These are phyloP conservation scores for Rhynchotus rufescens DNA, from an alignment of 2,797 vertebrate genomes.

Conservation along the genomic window DNA sequence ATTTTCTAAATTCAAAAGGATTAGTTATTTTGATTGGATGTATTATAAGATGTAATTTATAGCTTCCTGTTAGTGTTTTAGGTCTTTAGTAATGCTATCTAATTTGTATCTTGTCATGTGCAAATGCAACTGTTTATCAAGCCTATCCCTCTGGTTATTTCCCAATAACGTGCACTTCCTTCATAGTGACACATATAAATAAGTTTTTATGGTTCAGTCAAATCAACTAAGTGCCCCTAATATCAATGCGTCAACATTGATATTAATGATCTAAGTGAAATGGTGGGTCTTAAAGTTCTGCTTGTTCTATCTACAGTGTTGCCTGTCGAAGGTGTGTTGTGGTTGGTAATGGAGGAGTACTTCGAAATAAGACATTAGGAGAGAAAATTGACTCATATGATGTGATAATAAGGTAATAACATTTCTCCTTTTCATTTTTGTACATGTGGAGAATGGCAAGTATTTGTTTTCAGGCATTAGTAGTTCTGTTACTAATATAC, in stretches of 20 bases:
- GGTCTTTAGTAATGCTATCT: background rate
- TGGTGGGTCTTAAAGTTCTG: background rate
- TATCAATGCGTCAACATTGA: background rate
- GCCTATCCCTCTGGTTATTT: background rate
- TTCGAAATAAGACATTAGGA: constrained; percentile 84
- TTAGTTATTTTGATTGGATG: background rate
- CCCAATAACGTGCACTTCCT: background rate
- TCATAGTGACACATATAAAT: background rate
- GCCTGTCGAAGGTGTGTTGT: constrained; percentile 82
- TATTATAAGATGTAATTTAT: background rate
- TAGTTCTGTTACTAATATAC: background rate
- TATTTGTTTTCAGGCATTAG: background rate
- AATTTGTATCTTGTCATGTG: background rate
- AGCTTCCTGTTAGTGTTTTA: background rate
- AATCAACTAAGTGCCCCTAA: background rate
- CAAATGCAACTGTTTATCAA: background rate
- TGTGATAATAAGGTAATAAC: constrained; percentile 83
- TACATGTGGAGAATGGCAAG: background rate
- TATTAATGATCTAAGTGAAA: background rate
- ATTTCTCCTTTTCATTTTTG: background rate
- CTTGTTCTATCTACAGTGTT: constrained; percentile 71
- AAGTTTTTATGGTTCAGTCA: background rate
- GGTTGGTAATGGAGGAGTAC: constrained; percentile 84
- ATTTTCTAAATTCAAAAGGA: background rate
- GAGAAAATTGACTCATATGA: constrained; percentile 84